Percentiles rank a stretch among this genome's conserved stretches.
These are phyloP conservation scores for Axis porcinus DNA, from an alignment of 2,113 vertebrate species.

Conservation along the genomic window DNA sequence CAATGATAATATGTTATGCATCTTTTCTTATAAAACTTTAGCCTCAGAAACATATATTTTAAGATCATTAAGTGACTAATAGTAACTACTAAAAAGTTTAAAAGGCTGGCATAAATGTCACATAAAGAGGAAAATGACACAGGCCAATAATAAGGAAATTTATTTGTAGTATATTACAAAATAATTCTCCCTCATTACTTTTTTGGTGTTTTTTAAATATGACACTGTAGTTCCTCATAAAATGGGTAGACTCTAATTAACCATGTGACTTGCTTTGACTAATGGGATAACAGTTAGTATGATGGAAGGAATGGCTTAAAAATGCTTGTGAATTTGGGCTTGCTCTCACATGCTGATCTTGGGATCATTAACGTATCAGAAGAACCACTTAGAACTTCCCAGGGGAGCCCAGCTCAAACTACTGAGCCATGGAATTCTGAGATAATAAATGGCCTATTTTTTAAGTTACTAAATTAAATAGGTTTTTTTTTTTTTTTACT, in stretches of 20 bases:
- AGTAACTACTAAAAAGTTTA: conserved; percentile 28
- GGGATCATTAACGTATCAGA: neutral
- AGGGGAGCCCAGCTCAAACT: neutral
- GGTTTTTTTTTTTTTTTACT: neutral
- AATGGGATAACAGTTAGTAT: neutral
- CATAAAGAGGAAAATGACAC: neutral
- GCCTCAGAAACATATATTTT: neutral
- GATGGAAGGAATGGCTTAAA: neutral
- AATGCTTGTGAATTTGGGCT: neutral
- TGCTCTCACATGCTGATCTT: neutral
- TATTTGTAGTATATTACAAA: neutral
- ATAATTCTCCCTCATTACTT: neutral
- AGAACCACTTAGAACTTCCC: neutral
- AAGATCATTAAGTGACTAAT: neutral
- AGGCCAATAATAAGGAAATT: neutral
- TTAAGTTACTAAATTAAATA: neutral
- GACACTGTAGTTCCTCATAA: neutral
- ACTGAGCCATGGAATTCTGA: neutral
- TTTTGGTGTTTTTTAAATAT: neutral
- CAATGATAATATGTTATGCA: neutral
- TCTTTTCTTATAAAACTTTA: neutral
- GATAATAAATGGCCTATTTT: neutral
- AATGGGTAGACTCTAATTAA: neutral
- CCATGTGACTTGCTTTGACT: neutral
- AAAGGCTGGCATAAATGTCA: neutral